A percentile compares a stretch with the other conserved stretches of the same genome.
These are phyloP conservation scores for Chascanopsetta lugubris DNA, from an alignment of 2,113 vertebrate species.

Conservation along the genomic window DNA sequence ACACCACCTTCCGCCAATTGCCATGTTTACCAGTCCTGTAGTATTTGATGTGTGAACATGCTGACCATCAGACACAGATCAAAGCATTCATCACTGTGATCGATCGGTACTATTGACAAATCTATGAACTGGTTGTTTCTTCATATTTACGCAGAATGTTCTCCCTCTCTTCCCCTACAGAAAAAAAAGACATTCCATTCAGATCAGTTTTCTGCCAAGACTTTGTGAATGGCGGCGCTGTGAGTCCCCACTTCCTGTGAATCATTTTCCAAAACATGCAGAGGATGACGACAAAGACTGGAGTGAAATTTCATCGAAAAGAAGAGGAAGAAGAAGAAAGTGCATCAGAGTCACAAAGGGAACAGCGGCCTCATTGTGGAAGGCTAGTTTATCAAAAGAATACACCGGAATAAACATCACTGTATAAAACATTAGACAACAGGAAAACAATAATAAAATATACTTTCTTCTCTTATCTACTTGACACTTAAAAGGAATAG, in stretches of 20 bases:
- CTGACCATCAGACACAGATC: too few species aligned
- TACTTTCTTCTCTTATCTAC: slow-evolving; percentile 68
- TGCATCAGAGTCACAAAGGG: slow-evolving; percentile 32
- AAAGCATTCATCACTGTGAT: too few species aligned
- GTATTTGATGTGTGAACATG: too few species aligned
- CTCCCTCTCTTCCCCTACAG: too few species aligned
- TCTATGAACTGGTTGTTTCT: too few species aligned
- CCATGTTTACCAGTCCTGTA: too few species aligned
- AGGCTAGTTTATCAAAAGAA: slow-evolving; percentile 75
- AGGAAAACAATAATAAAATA: slow-evolving; percentile 76
- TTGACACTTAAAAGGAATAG: slow-evolving; percentile 50
- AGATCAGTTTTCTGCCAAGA: too few species aligned
- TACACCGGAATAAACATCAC: slow-evolving; percentile 69
- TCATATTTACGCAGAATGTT: too few species aligned
- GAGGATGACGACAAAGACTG: slow-evolving; percentile 45
- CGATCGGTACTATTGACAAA: too few species aligned
- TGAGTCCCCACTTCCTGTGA: not conserved
- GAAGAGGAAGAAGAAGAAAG: slow-evolving; percentile 4
- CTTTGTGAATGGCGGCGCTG: not conserved
- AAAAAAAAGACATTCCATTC: too few species aligned
- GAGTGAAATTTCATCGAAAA: slow-evolving; percentile 12
- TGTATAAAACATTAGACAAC: slow-evolving; percentile 71
- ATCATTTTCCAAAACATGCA: slow-evolving; percentile 39
- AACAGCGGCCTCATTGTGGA: slow-evolving; percentile 48
- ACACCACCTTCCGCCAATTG: too few species aligned